Evolutionary conservation across 1,140 invertebrate species (phyloP), one percentile per base, ranked within the genome.

Genomic region (Heliconius eleuchia): DNA sequence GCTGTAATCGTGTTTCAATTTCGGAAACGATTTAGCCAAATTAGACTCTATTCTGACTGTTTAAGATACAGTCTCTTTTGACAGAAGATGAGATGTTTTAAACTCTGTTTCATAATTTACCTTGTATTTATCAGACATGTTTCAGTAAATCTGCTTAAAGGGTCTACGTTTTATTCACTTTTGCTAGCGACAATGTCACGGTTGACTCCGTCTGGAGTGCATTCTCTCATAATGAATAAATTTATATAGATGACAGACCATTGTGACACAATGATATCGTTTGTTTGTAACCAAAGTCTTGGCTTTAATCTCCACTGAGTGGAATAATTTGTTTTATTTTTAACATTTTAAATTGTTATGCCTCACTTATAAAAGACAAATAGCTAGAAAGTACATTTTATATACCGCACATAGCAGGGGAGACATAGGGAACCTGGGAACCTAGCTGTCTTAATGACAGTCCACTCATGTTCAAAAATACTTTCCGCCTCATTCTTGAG

Each of bases 61-160:
- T 30, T 46, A 70, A 76, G 23, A 42, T 76, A 30, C 37, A 39
- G 30, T 70, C 19, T 11, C 13, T 3, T 46, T 19, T 23, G 11
- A 18, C 7, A 39, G 18, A 18, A 11, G 1, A 6, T 18, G n/a
- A 30, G 74, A 76, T 46, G 30, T 74, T 74, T 79, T 71, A 74
- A 66, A 79, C 55, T n/a, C 55, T 74, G 39, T 42, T 78, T 79
- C 55, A 79, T 79, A 74, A 79, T 79, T 79, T 73, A 79, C 55
- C 77, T 55, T 70, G 77, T 79, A 79, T 79, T 79, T 79, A 79
- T 73, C 52, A 46, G 72, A 11, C 71, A 72, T 37, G 77, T 72
- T 73, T 60, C 72, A 52, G 39, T 79, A 79, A 79, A 79, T 79
- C 37, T 57, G 73, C 66, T 79, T 74, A 74, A 74, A 79, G 57